Evolutionary conservation across 2,113 vertebrate species (phyloP), one percentile per base, ranked within the genome.

Genomic region (Sander lucioperca): DNA sequence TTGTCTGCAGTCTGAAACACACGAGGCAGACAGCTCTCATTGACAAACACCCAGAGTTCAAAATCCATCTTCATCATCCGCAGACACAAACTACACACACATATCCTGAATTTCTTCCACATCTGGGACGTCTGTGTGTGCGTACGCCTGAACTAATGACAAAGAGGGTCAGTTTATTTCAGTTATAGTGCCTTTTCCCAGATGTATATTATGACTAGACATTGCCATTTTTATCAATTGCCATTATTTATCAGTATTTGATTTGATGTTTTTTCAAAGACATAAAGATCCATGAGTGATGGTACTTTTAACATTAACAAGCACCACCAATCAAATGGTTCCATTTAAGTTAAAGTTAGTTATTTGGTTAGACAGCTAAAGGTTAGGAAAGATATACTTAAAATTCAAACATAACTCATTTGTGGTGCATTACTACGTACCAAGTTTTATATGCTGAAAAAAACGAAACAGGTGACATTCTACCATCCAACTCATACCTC

Each of bases 31-130:
- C 66, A 59, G 72, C 36, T 68, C 30, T 67, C 77, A 77, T 48
- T 72, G 80, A 83, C 67, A 57, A 72, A 78, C 43, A 33, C 33
- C 27, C 67, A 18, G 6, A 54, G 27, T 6, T 50, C 74, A 16
- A 6, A 74, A 80, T 78, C 58, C 21, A 76, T 88, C 86, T 71
- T 51, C 65, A 69, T 88, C 78, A 82, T 56, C 56, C 50, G 25
- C 30, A 58, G 62, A 66, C 50, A 53, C 15, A 0, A 57, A 59
- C 18, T 14, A 58, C 69, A 79, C 50, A 77, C 4, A 74, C 62
- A 69, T 6, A 23, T 54, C 25, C 51, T 58, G 25, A 66, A n/a
- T 16, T 61, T 27, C 56, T 11, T 65, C 39, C 47, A 74, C 77
- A 54, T 73, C 21, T 84, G 57, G 56, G 63, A 74, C 30, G 5